Base-by-base conservation (phyloP, 2,888 invertebrate genomes). In the Rutpela maculata region DNA sequence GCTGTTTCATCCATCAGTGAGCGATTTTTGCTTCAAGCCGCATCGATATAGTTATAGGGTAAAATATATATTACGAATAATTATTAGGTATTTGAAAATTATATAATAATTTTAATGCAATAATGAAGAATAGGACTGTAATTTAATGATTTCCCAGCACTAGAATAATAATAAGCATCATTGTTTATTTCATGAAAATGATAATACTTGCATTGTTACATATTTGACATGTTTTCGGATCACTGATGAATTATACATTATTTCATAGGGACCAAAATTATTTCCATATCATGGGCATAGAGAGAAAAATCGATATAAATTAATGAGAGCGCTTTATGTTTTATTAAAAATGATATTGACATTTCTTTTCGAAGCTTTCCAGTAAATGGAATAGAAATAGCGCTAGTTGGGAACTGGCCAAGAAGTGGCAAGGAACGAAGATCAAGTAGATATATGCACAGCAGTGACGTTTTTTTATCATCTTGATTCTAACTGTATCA, bases 101-200 rank as follows among this genome's bases (percentile, higher is more conserved):
- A 50, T 43, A 43, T 50, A n/a, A n/a, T 50, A 50, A 50, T 50
- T 35, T 50, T 50, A 50, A 50, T n/a, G n/a, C n/a, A n/a, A 50
- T 50, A 50, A 50, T n/a, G 6, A 50, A 15, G n/a, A 50, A 50
- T 50, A 50, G 50, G 12, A n/a, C 7, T n/a, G 50, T n/a, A 50
- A 50, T 50, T 50, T 4, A 50, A 50, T 50, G 12, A n/a, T 50
- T 50, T n/a, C 5, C n/a, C 11, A 7, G 1, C 50, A n/a, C 50
- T n/a, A 6, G 4, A 50, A 50, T 43, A 50, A 50, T n/a, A 50
- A 50, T 50, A 50, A 50, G 6, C n/a, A n/a, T n/a, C n/a, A 50
- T 43, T 50, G 15, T 50, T 50, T n/a, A 17, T 50, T 15, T 15
- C 1, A 50, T 50, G 43, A 15, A 43, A 10, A 50, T 50, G n/a